Conservation (phyloP, 1,140 invertebrate genomes). For the Plutomurus gul region DNA sequence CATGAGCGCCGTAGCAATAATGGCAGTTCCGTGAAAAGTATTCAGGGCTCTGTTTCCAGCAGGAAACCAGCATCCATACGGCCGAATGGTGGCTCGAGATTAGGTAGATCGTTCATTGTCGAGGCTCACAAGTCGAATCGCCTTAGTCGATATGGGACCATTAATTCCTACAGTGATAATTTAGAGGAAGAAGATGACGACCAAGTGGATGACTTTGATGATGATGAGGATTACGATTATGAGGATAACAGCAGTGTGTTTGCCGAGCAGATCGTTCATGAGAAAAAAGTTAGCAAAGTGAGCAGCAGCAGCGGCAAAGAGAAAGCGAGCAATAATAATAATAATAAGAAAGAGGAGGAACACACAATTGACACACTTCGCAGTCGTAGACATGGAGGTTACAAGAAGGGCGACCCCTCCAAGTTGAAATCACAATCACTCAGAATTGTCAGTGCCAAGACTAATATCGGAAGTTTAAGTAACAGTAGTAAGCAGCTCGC, state of each 20-base stretch:
- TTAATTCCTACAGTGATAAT: conserved; percentile 15
- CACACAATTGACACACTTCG: neutral
- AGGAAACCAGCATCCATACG: neutral
- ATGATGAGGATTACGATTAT: conserved; percentile 55
- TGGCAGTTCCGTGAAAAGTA: conserved; percentile 38
- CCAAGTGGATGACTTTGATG: conserved; percentile 55
- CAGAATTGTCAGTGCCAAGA: conserved; percentile 2
- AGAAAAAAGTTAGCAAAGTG: neutral
- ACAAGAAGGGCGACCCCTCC: neutral
- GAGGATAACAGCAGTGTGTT: conserved; percentile 46
- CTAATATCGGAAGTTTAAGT: conserved; percentile 1
- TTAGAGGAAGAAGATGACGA: conserved; percentile 43
- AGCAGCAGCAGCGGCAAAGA: neutral
- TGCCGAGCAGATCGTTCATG: conserved; percentile 57
- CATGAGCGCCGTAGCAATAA: conserved; percentile 51
- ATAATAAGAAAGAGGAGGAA: neutral
- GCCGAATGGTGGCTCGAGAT: too few species aligned
- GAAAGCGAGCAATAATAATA: neutral
- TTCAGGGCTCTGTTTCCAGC: neutral
- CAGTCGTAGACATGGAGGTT: neutral
- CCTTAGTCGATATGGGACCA: neutral
- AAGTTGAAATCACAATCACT: conserved; percentile 19
- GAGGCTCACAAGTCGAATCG: conserved; percentile 3
- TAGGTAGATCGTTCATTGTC: neutral
- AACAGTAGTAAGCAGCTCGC: neutral